Evolutionary conservation across 1,140 invertebrate species (phyloP), one percentile per base, ranked within the genome.

Genomic region (Pseudomyrmex gracilis): DNA sequence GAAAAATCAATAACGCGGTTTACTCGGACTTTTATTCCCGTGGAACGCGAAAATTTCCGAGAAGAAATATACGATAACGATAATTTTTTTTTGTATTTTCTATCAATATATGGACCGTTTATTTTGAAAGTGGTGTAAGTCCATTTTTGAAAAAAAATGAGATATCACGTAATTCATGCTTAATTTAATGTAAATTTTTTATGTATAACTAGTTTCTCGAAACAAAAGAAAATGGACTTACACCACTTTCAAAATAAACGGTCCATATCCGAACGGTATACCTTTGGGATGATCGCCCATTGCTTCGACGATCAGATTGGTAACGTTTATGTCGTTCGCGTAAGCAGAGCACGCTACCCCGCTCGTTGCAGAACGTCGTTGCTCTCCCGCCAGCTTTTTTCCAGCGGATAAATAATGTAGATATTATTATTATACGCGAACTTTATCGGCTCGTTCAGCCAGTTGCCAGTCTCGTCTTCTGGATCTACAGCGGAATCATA

Each of bases 241-340:
- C n/a, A n/a, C n/a, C n/a, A n/a, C n/a, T n/a, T n/a, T n/a, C n/a
- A n/a, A n/a, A n/a, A n/a, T n/a, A n/a, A n/a, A n/a, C n/a, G n/a
- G n/a, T n/a, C n/a, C n/a, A n/a, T n/a, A n/a, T 34, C 34, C 34
- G 34, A 12, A 57, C 20, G 3, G 13, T 15, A 70, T 70, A 86
- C 87, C 87, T 85, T 86, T 85, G 10, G 90, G 90, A 85, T 90
- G 90, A 89, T 91, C 90, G 9, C 87, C 89, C 90, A 91, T 91
- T 10, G 89, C 87, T 61, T 89, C 85, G 53, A 90, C 80, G 24
- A 91, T 90, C 13, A 87, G 13, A 73, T 88, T 87, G 9, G 87
- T 86, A 2, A 83, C 43, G 22, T 87, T 73, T 20, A 87, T 84
- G 68, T 85, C 71, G 45, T 88, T 83, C 9, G 90, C 49, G n/a